These are phyloP conservation scores for Sarcophaga variegata DNA, from an alignment of 2,888 invertebrate species.

Conservation along the genomic window DNA sequence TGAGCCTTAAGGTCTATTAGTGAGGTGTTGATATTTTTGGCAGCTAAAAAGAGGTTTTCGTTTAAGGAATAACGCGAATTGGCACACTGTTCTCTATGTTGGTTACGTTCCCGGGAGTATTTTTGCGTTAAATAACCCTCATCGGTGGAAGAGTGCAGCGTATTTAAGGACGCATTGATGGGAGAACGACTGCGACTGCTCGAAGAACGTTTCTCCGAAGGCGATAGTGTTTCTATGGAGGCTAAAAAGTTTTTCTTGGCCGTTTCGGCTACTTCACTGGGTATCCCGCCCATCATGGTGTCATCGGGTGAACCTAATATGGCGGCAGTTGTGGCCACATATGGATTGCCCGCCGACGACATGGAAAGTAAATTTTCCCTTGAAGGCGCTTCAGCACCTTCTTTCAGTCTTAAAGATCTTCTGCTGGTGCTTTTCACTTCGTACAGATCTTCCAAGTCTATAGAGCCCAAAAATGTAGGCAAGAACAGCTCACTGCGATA, in stretches of 20 bases:
- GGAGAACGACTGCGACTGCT: constrained; percentile 66
- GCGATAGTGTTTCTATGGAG: constrained; percentile 80
- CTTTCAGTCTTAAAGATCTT: constrained; percentile 79
- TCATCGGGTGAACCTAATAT: constrained; percentile 76
- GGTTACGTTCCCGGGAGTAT: constrained; percentile 71
- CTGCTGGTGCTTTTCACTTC: constrained; percentile 79
- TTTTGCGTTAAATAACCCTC: constrained; percentile 77
- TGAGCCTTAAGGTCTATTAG: constrained; percentile 74
- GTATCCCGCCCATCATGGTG: constrained; percentile 76
- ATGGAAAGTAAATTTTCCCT: constrained; percentile 79
- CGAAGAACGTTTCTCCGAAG: constrained; percentile 79
- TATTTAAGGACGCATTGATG: constrained; percentile 71
- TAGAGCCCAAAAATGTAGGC: constrained; percentile 79
- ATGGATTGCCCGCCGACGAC: constrained; percentile 76
- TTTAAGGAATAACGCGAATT: constrained; percentile 80
- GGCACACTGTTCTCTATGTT: constrained; percentile 72
- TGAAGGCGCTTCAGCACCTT: constrained; percentile 78
- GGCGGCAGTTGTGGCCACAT: constrained; percentile 70
- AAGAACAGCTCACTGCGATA: constrained; percentile 81
- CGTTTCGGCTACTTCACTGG: constrained; percentile 69
- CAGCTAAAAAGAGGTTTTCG: constrained; percentile 78
- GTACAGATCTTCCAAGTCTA: constrained; percentile 78
- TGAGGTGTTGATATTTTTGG: constrained; percentile 73
- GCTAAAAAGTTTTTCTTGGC: constrained; percentile 78
- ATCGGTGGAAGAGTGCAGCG: constrained; percentile 75